phyloP scores from a whole-genome alignment of 2,113 vertebrate genomes.

The Aramus guarauna region DNA sequence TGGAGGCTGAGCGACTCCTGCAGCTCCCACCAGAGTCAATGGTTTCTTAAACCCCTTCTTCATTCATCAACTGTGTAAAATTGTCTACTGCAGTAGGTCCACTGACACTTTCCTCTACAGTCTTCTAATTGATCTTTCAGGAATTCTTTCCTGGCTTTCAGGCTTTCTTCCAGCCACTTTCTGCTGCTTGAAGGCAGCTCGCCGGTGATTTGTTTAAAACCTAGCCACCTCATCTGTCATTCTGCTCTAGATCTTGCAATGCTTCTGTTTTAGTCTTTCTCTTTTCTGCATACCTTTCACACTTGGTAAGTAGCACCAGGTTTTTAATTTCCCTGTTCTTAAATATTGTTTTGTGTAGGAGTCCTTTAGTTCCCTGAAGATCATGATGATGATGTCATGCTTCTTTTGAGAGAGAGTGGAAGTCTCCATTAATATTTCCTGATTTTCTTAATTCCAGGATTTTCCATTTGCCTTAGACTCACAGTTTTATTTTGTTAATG shows the following conservation, averaged over 20 bases:
- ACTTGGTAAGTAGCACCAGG: neutral
- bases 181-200: neutral
- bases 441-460: neutral
- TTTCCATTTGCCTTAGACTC: neutral
- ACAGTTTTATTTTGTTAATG: neutral
- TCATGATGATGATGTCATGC: too few species aligned
- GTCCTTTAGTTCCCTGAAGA: neutral
- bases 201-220: neutral
- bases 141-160: neutral
- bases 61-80: neutral
- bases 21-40: neutral
- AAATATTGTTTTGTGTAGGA: neutral
- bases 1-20: neutral
- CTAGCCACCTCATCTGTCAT: neutral
- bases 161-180: neutral
- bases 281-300: neutral
- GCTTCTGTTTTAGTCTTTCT: neutral
- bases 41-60: neutral
- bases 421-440: neutral
- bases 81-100: neutral
- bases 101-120: neutral
- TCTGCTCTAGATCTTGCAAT: neutral
- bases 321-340: neutral
- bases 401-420: neutral
- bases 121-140: neutral